Evolutionary conservation across 2,113 vertebrate species (phyloP).

Genomic region (Phyllostomus discolor): DNA sequence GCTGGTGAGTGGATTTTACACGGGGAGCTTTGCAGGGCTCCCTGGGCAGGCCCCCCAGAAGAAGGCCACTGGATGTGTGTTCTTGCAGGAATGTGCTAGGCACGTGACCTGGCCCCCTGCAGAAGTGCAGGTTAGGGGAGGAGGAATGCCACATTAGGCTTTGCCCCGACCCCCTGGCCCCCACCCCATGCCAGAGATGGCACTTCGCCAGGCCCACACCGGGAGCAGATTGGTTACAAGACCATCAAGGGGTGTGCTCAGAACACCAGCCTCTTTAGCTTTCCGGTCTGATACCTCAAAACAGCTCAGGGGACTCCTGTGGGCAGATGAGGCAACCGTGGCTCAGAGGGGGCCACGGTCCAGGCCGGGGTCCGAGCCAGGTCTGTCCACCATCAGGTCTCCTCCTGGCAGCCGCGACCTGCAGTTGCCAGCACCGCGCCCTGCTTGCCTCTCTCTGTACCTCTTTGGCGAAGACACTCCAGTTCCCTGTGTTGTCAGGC

Average conservation of each 20-base stretch:
- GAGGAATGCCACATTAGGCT: neutral
- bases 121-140: neutral
- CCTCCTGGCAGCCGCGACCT: neutral
- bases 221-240: neutral
- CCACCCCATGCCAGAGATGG: too few species aligned
- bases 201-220: neutral
- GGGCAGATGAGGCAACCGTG: neutral
- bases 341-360: neutral
- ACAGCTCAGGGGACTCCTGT: neutral
- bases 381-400: neutral
- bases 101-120: neutral
- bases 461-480: neutral
- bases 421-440: rapidly evolving
- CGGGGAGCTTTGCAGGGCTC: neutral
- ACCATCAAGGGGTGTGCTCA: neutral
- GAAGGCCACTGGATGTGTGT: rapidly evolving
- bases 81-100: neutral
- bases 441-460: neutral
- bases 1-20: neutral
- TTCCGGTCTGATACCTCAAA: neutral
- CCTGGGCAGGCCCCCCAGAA: neutral
- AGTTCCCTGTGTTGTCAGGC: neutral
- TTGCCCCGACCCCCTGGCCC: neutral
- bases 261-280: neutral
- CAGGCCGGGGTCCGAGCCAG: neutral